Evolutionary conservation across 2,888 invertebrate genomes (phyloP).

Genomic region (Eupeodes latifasciatus): DNA sequence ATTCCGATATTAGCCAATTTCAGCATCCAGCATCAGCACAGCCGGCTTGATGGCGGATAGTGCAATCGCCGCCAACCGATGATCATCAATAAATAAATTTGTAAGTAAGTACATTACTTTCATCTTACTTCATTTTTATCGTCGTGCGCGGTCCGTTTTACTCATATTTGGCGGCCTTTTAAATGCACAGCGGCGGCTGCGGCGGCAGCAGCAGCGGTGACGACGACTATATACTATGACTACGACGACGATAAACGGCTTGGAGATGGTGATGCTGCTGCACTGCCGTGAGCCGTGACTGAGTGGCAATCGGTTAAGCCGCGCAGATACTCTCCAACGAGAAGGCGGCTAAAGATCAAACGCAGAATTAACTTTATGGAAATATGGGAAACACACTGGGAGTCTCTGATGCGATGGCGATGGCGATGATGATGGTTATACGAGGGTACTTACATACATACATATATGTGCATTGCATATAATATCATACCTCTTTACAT

Average conservation of each 20-base stretch:
- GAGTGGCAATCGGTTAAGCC: conserved; percentile 67
- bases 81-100: conserved; percentile 77
- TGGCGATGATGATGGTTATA: background rate
- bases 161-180: conserved; percentile 70
- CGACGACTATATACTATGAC: background rate
- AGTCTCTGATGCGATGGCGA: background rate
- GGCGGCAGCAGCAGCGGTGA: background rate
- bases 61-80: conserved; percentile 76
- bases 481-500: background rate
- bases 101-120: conserved; percentile 77
- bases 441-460: background rate
- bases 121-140: conserved; percentile 77
- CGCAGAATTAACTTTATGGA: conserved; percentile 72
- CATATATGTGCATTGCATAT: too few species aligned
- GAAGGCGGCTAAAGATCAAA: conserved; percentile 75
- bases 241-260: background rate
- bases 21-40: conserved; percentile 21
- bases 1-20: conserved; percentile 11
- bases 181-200: conserved; percentile 40
- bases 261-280: conserved; percentile 12
- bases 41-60: conserved; percentile 70
- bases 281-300: conserved; percentile 39
- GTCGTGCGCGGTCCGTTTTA: conserved; percentile 74
- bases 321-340: conserved; percentile 44
- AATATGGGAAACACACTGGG: conserved; percentile 69